Conservation (phyloP, 2,113 vertebrate genomes). For the Hyaena hyaena region DNA sequence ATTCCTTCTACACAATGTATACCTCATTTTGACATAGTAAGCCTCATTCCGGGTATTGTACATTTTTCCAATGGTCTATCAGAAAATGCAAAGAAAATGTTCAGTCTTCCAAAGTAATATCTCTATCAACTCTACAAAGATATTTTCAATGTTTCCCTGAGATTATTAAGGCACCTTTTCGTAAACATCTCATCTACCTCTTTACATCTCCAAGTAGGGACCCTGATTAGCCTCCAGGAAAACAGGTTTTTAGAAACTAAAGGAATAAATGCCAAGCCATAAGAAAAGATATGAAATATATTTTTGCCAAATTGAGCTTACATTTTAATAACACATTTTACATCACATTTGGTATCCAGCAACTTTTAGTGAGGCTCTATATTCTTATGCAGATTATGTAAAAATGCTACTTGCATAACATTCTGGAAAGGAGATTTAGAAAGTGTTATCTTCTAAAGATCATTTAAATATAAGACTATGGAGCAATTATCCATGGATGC, state of each 20-base stretch:
- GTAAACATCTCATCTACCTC: background rate
- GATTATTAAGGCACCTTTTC: background rate
- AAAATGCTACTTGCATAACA: conserved; percentile 78
- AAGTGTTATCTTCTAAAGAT: conserved; percentile 80
- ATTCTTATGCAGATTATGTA: conserved; percentile 79
- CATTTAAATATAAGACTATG: conserved; percentile 80
- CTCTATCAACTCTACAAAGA: background rate
- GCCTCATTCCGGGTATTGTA: background rate
- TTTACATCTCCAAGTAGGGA: background rate
- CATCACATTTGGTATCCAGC: conserved; percentile 61
- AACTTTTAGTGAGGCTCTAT: conserved; percentile 66
- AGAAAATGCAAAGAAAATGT: background rate
- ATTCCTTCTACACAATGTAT: background rate
- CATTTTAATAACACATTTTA: conserved; percentile 76
- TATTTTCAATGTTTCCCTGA: background rate
- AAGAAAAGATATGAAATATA: conserved; percentile 52
- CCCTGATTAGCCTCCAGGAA: background rate
- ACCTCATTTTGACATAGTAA: background rate
- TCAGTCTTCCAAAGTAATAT: background rate
- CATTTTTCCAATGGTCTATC: background rate
- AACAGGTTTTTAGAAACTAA: background rate
- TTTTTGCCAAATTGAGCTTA: conserved; percentile 64
- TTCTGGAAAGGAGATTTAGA: conserved; percentile 78
- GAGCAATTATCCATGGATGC: conserved; percentile 78
- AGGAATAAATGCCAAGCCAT: conserved; percentile 43